Evolutionary conservation across 2,113 vertebrate species (phyloP), one percentile per base, ranked within the genome.

Genomic region (Alosa alosa): DNA sequence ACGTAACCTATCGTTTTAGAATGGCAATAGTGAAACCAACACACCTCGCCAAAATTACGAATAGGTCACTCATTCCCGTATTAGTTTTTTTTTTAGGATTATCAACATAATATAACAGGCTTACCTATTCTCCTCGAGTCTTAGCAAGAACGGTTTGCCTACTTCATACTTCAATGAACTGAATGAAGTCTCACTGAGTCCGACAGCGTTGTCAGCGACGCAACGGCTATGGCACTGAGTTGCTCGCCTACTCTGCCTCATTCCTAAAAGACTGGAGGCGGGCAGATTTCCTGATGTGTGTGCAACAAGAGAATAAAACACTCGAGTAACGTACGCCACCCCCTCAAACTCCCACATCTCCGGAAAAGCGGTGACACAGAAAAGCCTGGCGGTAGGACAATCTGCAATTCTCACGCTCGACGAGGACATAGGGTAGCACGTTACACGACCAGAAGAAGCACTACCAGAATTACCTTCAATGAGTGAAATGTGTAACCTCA

Each of bases 221-320:
- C 72, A 31, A 10, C 72, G 72, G 36, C 72, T 78, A 36, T 78
- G 72, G 72, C 72, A 72, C 36, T 39, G 72, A 78, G 72, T 2
- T 0, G 10, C 11, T 78, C 72, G 72, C 72, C 72, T 36, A 78
- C 72, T 15, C 72, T 39, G 39, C 72, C 15, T 78, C 72, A 78
- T 78, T 78, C 72, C 72, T 78, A 78, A 78, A 78, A 78, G 31
- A 78, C 72, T 78, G 72, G 72, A 78, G 72, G 72, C 72, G 72
- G 72, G 72, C 72, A 78, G 31, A 78, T 78, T 78, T 78, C 72
- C 72, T 78, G 72, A 78, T 78, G 72, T 78, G 64, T 72, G 72
- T 39, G 72, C 72, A 78, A 78, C 72, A 78, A 78, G 25, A 78
- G 72, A 78, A 78, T 78, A 78, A 36, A 78, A 39, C 72, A 39